Percentiles rank a stretch among this genome's conserved stretches.
Conservation (phyloP, 2,113 vertebrate species). For the Mobula birostris region DNA sequence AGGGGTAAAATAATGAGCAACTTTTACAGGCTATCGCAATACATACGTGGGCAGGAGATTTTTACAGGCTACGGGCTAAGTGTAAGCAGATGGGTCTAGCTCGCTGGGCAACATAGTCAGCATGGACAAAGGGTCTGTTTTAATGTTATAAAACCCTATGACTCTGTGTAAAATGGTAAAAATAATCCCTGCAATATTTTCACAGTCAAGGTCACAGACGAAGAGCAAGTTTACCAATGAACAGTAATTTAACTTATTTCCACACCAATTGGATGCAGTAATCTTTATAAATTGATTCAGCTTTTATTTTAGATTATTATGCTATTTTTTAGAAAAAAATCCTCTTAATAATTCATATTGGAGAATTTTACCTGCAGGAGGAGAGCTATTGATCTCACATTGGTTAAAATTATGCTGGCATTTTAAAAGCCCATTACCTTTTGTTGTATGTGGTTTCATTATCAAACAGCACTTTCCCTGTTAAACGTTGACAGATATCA, state of each 20-base stretch:
- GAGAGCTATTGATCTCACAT: slow-evolving; percentile 64
- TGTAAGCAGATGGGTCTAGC: too few species aligned
- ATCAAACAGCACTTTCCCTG: slow-evolving; percentile 54
- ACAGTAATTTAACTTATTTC: background rate
- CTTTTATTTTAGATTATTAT: background rate
- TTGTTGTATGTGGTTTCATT: slow-evolving; percentile 49
- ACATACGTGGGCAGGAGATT: too few species aligned
- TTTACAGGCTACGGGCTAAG: too few species aligned
- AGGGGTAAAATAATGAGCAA: background rate
- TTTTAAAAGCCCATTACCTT: slow-evolving; percentile 62
- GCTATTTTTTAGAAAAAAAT: background rate
- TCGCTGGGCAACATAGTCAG: too few species aligned
- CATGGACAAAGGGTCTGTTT: too few species aligned
- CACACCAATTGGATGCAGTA: background rate
- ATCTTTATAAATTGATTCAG: background rate
- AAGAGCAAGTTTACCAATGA: background rate
- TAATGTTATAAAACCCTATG: too few species aligned
- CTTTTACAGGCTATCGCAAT: too few species aligned
- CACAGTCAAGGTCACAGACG: background rate
- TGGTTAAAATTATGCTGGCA: slow-evolving; percentile 56
- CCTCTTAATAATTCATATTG: slow-evolving; percentile 60
- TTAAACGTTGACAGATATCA: slow-evolving; percentile 59
- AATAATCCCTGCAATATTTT: background rate
- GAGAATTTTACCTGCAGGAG: slow-evolving; percentile 56
- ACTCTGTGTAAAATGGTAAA: too few species aligned